phyloP scores from a whole-genome alignment of 2,888 invertebrate genomes.

The Nezara viridula region DNA sequence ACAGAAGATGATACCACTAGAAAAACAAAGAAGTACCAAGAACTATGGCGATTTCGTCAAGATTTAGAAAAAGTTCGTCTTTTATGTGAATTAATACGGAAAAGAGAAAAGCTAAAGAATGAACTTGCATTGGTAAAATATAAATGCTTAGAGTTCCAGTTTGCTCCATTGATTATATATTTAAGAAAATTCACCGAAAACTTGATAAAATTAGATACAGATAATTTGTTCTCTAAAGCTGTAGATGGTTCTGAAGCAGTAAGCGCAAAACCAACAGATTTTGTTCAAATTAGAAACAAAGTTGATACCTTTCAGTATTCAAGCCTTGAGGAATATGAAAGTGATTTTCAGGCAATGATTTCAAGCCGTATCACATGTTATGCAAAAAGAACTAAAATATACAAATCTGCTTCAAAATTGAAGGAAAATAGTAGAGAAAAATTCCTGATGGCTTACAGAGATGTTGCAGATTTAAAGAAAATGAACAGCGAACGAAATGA shows the following conservation, averaged over 20 bases:
- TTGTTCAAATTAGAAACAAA: constrained; percentile 87
- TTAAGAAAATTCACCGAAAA: constrained; percentile 83
- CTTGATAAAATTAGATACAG: constrained; percentile 84
- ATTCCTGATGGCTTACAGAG: constrained; percentile 83
- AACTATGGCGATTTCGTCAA: constrained; percentile 81
- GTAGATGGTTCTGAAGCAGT: constrained; percentile 88
- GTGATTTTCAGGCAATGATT: constrained; percentile 96
- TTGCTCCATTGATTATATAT: constrained; percentile 86
- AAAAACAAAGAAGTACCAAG: neutral
- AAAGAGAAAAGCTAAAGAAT: constrained; percentile 94
- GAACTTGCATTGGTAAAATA: constrained; percentile 86
- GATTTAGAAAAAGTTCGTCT: constrained; percentile 93
- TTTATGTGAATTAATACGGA: constrained; percentile 93
- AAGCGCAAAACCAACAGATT: constrained; percentile 89
- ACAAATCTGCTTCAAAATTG: constrained; percentile 89
- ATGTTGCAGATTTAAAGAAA: constrained; percentile 71
- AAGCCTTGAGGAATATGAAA: constrained; percentile 83
- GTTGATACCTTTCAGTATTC: constrained; percentile 78
- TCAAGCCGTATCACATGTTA: constrained; percentile 96
- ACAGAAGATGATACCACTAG: neutral
- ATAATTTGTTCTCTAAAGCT: constrained; percentile 92
- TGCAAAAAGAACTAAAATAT: constrained; percentile 94
- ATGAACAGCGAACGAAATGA: neutral
- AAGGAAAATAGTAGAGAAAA: constrained; percentile 87
- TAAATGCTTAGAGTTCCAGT: constrained; percentile 83